Conservation (phyloP, 2,888 invertebrate genomes). For the Anorthoa munda region DNA sequence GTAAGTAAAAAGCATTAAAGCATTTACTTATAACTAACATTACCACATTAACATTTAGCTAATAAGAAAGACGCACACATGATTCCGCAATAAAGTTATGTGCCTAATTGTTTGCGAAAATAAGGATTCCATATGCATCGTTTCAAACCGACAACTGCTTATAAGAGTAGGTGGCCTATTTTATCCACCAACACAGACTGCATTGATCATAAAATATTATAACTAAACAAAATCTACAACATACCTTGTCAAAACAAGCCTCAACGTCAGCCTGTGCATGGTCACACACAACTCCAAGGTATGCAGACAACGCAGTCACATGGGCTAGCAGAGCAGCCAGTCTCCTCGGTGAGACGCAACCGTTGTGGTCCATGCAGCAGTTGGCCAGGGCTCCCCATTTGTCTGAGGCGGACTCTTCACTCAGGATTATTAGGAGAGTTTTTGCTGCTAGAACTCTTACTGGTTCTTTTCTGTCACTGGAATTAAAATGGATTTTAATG, state of each 20-base stretch:
- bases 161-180: no score
- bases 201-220: neutral
- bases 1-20: no score
- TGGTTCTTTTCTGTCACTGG: conserved; percentile 91
- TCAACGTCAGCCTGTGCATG: conserved; percentile 93
- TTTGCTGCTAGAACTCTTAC: conserved; percentile 93
- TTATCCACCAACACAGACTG: no score
- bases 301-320: conserved; percentile 91
- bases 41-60: no score
- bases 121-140: no score
- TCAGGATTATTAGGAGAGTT: conserved; percentile 92
- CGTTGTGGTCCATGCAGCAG: conserved; percentile 94
- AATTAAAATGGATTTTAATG: conserved; percentile 7
- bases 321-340: conserved; percentile 92
- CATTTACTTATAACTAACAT: no score
- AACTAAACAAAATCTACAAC: neutral
- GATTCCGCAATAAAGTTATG: no score
- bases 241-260: conserved; percentile 93
- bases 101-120: no score
- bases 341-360: conserved; percentile 92
- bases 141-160: no score
- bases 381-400: conserved; percentile 93
- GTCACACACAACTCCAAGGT: conserved; percentile 91
- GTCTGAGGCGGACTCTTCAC: conserved; percentile 92
- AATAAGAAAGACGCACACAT: no score